Evolutionary conservation across 2,888 invertebrate genomes (phyloP).

Genomic region (Julus scandinavius): DNA sequence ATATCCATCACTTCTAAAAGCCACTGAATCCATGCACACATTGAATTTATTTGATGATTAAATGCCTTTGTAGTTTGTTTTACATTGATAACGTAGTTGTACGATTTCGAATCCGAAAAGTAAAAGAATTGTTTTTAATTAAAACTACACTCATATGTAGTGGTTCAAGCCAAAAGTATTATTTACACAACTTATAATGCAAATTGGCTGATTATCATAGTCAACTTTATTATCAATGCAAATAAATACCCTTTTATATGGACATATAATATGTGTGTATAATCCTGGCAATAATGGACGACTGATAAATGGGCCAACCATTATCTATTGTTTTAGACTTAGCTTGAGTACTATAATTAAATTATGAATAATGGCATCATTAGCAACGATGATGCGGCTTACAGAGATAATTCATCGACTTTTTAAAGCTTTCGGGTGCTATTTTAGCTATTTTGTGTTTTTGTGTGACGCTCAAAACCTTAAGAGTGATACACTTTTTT

Average conservation of each 20-base stretch:
- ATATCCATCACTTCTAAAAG: too few species aligned
- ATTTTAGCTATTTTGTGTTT: background rate
- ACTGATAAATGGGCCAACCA: background rate
- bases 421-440: background rate
- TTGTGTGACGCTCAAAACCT: background rate
- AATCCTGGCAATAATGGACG: background rate
- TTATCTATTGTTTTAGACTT: conserved; percentile 6
- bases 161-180: too few species aligned
- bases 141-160: too few species aligned
- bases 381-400: conserved; percentile 8
- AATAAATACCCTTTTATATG: background rate
- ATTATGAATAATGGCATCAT: conserved; percentile 29
- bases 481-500: background rate
- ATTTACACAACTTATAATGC: too few species aligned
- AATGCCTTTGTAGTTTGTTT: too few species aligned
- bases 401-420: conserved; percentile 24
- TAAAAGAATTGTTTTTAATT: too few species aligned
- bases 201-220: too few species aligned
- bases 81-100: too few species aligned
- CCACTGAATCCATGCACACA: too few species aligned
- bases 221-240: too few species aligned
- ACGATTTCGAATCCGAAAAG: too few species aligned
- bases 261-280: background rate
- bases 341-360: conserved; percentile 14
- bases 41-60: too few species aligned